A percentile compares a stretch with the other conserved stretches of the same genome.
Conservation (phyloP, 2,888 invertebrate species). For the Clostera curtula region DNA sequence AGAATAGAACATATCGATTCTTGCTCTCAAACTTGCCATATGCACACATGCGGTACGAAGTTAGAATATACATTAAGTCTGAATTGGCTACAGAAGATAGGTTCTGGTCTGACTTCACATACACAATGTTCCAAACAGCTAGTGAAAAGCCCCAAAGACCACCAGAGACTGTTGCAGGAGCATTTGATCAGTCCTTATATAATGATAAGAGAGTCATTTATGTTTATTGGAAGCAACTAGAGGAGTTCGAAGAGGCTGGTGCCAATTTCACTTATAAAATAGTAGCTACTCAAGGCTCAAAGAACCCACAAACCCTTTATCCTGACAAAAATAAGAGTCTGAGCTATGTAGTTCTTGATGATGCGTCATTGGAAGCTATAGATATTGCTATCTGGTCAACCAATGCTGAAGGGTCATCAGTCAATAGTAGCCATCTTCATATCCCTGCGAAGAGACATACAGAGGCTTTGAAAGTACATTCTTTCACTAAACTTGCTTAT, state of each 20-base stretch:
- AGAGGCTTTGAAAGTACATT: constrained; percentile 57
- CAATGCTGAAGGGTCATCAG: constrained; percentile 77
- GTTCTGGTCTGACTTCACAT: constrained; percentile 82
- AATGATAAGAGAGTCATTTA: constrained; percentile 76
- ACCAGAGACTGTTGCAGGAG: constrained; percentile 82
- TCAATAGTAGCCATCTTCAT: constrained; percentile 70
- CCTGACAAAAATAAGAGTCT: constrained; percentile 71
- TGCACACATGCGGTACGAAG: constrained; percentile 81
- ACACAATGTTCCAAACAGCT: constrained; percentile 75
- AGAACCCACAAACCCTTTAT: constrained; percentile 40
- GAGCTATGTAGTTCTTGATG: constrained; percentile 76
- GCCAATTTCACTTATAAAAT: constrained; percentile 82
- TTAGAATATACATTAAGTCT: constrained; percentile 80
- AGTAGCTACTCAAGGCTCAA: constrained; percentile 42
- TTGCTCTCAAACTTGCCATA: constrained; percentile 75
- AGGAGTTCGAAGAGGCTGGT: constrained; percentile 81
- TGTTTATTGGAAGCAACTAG: constrained; percentile 87
- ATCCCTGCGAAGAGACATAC: constrained; percentile 74
- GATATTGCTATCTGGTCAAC: constrained; percentile 75
- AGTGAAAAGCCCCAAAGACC: constrained; percentile 77
- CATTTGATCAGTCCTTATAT: constrained; percentile 78
- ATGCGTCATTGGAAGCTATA: constrained; percentile 55
- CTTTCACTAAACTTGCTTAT: constrained; percentile 83
- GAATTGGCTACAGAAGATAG: constrained; percentile 66
- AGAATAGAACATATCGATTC: constrained; percentile 49